Evolutionary conservation across 2,797 vertebrate genomes (phyloP).

Genomic region (Anguilla anguilla): DNA sequence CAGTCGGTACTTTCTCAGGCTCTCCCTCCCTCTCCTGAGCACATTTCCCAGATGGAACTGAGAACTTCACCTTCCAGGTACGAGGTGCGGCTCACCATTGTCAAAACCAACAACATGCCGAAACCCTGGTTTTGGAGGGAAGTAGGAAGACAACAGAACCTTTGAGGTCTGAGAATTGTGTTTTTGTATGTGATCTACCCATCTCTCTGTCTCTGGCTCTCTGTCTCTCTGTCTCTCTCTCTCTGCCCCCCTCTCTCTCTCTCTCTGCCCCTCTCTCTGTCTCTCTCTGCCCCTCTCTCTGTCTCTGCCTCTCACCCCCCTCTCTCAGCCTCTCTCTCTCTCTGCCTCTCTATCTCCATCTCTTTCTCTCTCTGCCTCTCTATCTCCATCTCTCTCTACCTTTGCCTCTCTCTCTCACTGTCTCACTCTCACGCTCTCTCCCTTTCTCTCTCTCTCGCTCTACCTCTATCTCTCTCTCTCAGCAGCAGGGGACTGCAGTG

Average conservation of each 20-base stretch:
- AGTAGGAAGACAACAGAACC: too few relatives aligned
- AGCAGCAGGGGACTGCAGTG: background rate
- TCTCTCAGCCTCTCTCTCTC: too few relatives aligned
- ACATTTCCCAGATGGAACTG: background rate
- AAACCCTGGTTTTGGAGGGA: background rate
- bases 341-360: too few relatives aligned
- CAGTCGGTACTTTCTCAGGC: background rate
- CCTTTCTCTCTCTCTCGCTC: conserved; percentile 5
- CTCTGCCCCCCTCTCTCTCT: background rate
- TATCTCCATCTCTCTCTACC: too few relatives aligned
- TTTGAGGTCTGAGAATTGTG: background rate
- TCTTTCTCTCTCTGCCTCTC: too few relatives aligned
- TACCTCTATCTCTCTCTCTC: background rate
- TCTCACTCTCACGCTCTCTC: background rate
- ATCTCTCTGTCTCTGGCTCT: too few relatives aligned
- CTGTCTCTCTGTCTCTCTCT: background rate
- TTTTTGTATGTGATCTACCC: background rate
- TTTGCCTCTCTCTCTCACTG: too few relatives aligned
- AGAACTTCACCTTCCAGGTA: background rate
- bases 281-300: too few relatives aligned
- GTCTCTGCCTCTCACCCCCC: too few relatives aligned
- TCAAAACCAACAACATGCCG: background rate
- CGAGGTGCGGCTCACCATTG: background rate
- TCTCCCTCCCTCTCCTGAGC: background rate
- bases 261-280: background rate